These are phyloP conservation scores for Cryptosula pallasiana DNA, from an alignment of 2,888 invertebrate genomes.

Conservation along the genomic window DNA sequence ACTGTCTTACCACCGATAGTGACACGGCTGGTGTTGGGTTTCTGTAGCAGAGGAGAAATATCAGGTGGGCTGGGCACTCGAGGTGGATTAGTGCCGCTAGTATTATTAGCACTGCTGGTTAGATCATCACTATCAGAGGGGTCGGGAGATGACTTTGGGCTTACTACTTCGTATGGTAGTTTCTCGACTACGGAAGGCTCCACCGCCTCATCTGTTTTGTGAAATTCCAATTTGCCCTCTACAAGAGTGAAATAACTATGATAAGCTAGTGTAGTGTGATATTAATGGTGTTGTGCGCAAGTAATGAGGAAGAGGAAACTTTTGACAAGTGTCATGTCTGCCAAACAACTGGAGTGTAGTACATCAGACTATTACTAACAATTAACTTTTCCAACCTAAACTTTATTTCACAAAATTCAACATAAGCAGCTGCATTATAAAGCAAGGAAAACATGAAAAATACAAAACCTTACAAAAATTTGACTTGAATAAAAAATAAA, in stretches of 20 bases:
- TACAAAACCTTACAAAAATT: too few species aligned
- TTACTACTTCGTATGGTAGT: constrained; percentile 11
- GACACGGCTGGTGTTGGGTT: constrained; percentile 12
- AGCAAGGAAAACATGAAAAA: too few species aligned
- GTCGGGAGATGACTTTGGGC: constrained; percentile 33
- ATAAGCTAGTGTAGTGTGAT: too few species aligned
- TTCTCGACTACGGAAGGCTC: constrained; percentile 58
- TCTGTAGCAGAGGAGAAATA: constrained; percentile 30
- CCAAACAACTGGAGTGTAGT: too few species aligned
- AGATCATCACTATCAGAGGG: constrained; percentile 26
- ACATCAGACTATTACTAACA: too few species aligned
- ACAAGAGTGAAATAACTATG: constrained; percentile 35
- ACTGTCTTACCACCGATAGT: constrained; percentile 29
- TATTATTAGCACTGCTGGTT: not conserved
- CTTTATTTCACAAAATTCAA: too few species aligned
- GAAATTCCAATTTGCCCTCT: constrained; percentile 85
- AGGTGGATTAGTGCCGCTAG: not conserved
- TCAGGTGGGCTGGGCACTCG: constrained; percentile 34
- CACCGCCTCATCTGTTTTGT: constrained; percentile 84
- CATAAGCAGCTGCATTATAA: too few species aligned
- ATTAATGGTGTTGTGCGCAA: too few species aligned
- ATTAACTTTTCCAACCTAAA: too few species aligned
- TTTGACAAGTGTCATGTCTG: too few species aligned
- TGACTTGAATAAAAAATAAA: too few species aligned
- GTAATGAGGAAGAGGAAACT: too few species aligned